These are phyloP conservation scores for Esox masquinongy DNA, from an alignment of 2,797 vertebrate species.

Conservation along the genomic window DNA sequence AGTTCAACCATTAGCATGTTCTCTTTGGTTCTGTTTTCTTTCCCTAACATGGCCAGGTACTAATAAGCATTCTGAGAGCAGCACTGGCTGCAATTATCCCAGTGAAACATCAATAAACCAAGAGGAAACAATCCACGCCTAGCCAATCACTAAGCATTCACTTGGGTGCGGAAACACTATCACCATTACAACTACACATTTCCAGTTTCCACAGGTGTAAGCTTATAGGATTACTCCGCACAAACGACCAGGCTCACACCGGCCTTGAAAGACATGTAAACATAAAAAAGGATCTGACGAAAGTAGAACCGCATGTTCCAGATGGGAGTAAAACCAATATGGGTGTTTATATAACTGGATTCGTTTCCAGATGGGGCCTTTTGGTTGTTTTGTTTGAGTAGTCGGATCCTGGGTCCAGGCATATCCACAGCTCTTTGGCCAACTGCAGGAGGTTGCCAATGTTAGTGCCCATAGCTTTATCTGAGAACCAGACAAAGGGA, in stretches of 20 bases:
- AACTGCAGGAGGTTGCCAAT: conserved; percentile 24
- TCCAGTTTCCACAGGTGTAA: conserved; percentile 42
- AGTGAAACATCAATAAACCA: conserved; percentile 61
- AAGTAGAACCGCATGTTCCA: conserved; percentile 39
- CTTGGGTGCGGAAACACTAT: conserved; percentile 44
- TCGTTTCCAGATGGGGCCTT: conserved; percentile 44
- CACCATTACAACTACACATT: conserved; percentile 36
- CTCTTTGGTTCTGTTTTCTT: conserved; percentile 19
- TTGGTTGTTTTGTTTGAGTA: conserved; percentile 8
- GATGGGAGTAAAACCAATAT: conserved; percentile 54
- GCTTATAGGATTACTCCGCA: background rate
- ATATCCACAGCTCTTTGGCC: conserved; percentile 49
- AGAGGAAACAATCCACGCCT: conserved; percentile 56
- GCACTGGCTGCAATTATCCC: conserved; percentile 57
- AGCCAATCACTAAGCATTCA: conserved; percentile 40
- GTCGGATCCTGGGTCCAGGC: conserved; percentile 45
- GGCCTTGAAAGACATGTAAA: conserved; percentile 56
- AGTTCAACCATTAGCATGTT: conserved; percentile 22
- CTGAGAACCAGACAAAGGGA: conserved; percentile 52
- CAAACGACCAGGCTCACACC: conserved; percentile 29
- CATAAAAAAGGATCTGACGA: conserved; percentile 37
- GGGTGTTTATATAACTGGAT: conserved; percentile 52
- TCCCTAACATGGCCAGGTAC: conserved; percentile 53
- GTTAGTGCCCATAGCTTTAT: conserved; percentile 57
- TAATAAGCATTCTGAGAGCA: conserved; percentile 54